These are phyloP conservation scores for Alces alces DNA, from an alignment of 2,113 vertebrate genomes.

Conservation along the genomic window DNA sequence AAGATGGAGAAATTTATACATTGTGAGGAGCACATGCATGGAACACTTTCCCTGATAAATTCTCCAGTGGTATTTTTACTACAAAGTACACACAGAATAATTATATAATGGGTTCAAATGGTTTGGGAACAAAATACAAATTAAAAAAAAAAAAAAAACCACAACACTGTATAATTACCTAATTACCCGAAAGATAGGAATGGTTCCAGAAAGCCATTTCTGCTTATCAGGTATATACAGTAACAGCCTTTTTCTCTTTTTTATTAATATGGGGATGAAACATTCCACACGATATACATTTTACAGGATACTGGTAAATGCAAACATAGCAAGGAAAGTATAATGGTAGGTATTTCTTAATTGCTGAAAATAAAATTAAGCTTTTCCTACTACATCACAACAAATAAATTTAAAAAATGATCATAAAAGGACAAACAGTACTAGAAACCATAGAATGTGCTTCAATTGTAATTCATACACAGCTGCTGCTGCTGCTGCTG, in stretches of 20 bases:
- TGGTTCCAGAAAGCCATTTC: conserved; percentile 41
- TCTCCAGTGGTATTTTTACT: conserved; percentile 48
- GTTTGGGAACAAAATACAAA: conserved; percentile 62
- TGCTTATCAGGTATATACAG: conserved; percentile 39
- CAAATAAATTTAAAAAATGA: conserved; percentile 37
- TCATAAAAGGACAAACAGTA: conserved; percentile 29
- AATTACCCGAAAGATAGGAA: conserved; percentile 54
- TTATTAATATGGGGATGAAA: conserved; percentile 1
- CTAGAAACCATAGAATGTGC: not conserved
- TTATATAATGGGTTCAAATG: conserved; percentile 60
- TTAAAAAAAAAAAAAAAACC: not conserved
- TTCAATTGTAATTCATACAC: not conserved
- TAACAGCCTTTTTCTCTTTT: not conserved
- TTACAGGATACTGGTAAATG: conserved; percentile 45
- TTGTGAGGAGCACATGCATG: not conserved
- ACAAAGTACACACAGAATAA: conserved; percentile 31
- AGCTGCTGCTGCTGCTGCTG: not conserved
- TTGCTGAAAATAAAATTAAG: conserved; percentile 39
- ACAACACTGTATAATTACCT: conserved; percentile 48
- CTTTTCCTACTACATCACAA: conserved; percentile 2
- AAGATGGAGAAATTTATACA: not conserved
- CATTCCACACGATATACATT: conserved; percentile 27
- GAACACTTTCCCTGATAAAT: conserved; percentile 27
- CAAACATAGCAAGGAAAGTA: conserved; percentile 38
- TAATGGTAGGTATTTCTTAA: conserved; percentile 27